These are phyloP conservation scores for Ceratina japonica DNA, from an alignment of 1,140 invertebrate genomes.

Conservation along the genomic window DNA sequence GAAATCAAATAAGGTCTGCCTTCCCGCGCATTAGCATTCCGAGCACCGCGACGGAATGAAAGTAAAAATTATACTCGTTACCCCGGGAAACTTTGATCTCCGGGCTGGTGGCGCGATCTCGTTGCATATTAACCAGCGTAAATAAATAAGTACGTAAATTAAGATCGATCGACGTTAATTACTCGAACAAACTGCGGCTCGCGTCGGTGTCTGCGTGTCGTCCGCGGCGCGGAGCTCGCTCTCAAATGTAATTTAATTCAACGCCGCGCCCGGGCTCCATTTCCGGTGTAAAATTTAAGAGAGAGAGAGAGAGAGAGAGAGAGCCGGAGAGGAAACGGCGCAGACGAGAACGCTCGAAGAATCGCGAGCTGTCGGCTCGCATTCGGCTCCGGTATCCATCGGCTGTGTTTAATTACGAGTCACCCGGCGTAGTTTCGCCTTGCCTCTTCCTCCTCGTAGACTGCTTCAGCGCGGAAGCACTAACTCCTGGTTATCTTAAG, in stretches of 20 bases:
- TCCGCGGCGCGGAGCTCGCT: background rate
- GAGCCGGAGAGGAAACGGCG: too few species aligned
- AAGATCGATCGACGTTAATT: slow-evolving; percentile 32
- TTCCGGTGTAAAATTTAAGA: slow-evolving; percentile 47
- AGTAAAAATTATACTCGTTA: background rate
- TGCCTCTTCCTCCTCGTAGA: slow-evolving; percentile 44
- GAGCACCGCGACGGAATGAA: background rate
- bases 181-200: background rate
- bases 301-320: slow-evolving; percentile 7
- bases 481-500: slow-evolving; percentile 72
- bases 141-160: slow-evolving; percentile 10
- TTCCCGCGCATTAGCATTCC: background rate
- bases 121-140: background rate
- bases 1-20: slow-evolving; percentile 13
- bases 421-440: slow-evolving; percentile 62
- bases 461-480: slow-evolving; percentile 65
- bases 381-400: slow-evolving; percentile 53
- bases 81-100: background rate
- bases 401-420: slow-evolving; percentile 71
- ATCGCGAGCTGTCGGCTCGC: slow-evolving; percentile 49
- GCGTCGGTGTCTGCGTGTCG: background rate
- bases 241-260: slow-evolving; percentile 37
- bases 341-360: slow-evolving; percentile 23
- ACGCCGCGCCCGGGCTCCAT: slow-evolving; percentile 15
- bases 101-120: background rate